These are phyloP conservation scores for Adoxophyes honmai DNA, from an alignment of 1,140 invertebrate species.

Conservation along the genomic window DNA sequence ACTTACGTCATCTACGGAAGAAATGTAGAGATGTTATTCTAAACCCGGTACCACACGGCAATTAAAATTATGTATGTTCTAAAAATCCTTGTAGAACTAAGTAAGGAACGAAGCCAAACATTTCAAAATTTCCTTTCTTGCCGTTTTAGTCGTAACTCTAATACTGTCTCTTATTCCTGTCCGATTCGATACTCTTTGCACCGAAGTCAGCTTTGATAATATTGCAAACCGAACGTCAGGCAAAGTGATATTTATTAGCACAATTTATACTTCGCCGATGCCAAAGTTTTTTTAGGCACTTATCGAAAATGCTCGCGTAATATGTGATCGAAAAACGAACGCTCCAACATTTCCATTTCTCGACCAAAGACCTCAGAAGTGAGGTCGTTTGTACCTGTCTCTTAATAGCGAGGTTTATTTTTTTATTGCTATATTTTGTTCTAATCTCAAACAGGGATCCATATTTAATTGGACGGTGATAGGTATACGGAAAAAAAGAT, in stretches of 20 bases:
- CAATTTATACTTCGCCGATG: not conserved
- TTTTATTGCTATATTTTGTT: not conserved
- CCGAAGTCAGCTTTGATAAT: not conserved
- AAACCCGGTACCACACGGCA: too few species aligned
- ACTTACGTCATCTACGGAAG: too few species aligned
- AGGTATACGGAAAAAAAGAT: not conserved
- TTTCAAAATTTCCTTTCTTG: too few species aligned
- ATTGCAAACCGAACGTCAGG: not conserved
- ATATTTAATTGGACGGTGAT: constrained; percentile 3
- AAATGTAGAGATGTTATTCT: too few species aligned
- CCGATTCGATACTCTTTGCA: not conserved
- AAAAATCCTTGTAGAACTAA: too few species aligned
- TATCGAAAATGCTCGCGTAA: not conserved
- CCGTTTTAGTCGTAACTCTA: too few species aligned
- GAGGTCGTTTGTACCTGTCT: not conserved
- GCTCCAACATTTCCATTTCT: not conserved
- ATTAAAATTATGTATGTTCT: too few species aligned
- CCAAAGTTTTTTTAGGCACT: not conserved
- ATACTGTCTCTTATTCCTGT: too few species aligned
- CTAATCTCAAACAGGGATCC: not conserved
- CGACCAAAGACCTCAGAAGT: constrained; percentile 10
- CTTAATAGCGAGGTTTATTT: not conserved
- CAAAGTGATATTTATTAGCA: constrained; percentile 12
- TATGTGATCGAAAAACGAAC: not conserved
- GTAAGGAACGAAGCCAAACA: too few species aligned